phyloP scores from a whole-genome alignment of 2,113 vertebrate species.

The Odontesthes bonariensis region DNA sequence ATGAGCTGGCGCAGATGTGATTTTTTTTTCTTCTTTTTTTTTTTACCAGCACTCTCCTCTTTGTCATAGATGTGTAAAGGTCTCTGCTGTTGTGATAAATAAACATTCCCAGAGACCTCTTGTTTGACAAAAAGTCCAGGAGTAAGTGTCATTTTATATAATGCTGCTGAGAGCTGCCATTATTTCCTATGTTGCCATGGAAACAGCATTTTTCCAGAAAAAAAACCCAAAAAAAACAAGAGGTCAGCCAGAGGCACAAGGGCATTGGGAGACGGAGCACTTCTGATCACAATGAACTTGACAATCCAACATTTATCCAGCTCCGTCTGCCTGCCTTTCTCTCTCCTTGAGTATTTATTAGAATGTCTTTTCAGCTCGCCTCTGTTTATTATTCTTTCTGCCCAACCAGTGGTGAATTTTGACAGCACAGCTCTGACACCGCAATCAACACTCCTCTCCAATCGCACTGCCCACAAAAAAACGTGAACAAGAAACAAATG shows the following conservation, averaged over 20 bases:
- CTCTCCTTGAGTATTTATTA: constrained; percentile 5
- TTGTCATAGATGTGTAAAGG: constrained; percentile 48
- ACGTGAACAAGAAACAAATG: constrained; percentile 29
- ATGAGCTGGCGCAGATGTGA: constrained; percentile 38
- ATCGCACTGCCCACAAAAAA: constrained; percentile 9
- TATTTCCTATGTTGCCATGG: constrained; percentile 58
- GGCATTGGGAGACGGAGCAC: constrained; percentile 6
- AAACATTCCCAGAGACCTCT: constrained; percentile 48
- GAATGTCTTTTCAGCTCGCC: neutral
- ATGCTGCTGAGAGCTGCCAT: constrained; percentile 44
- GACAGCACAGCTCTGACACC: constrained; percentile 37
- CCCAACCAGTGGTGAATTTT: constrained; percentile 14
- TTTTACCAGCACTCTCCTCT: constrained; percentile 17
- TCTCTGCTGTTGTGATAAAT: constrained; percentile 57
- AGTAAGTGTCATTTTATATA: constrained; percentile 69
- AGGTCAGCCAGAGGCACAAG: neutral
- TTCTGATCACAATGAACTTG: constrained; percentile 18
- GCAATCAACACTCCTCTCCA: constrained; percentile 43
- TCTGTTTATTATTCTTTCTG: constrained; percentile 47
- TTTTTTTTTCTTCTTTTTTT: neutral
- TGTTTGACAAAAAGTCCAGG: constrained; percentile 67
- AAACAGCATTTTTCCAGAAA: constrained; percentile 28
- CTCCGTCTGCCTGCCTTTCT: neutral
- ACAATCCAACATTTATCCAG: constrained; percentile 18
- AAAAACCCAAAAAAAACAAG: neutral